Percentiles rank a stretch among this genome's conserved stretches.
Evolutionary conservation across 2,797 vertebrate genomes (phyloP).

Genomic region (Malacoraja senta): DNA sequence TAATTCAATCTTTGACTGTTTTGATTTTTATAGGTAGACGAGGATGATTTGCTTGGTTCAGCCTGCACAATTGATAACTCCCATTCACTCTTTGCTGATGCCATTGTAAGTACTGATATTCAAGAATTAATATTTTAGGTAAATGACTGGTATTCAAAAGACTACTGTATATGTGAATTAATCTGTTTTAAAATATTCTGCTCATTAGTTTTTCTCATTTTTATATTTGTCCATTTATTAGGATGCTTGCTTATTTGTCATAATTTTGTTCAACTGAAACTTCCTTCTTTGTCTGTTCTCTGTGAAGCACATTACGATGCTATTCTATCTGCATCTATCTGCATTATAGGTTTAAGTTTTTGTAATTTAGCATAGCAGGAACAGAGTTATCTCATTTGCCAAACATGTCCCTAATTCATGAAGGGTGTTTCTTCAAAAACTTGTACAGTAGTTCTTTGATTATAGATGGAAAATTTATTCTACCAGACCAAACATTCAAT

Average conservation of each 20-base stretch:
- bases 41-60: constrained; percentile 82
- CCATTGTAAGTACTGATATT: constrained; percentile 67
- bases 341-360: not conserved
- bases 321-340: not conserved
- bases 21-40: constrained; percentile 65
- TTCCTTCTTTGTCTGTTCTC: not conserved
- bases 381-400: not conserved
- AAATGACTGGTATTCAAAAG: not conserved
- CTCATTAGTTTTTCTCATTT: not conserved
- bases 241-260: not conserved
- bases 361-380: not conserved
- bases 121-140: not conserved
- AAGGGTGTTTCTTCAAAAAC: not conserved
- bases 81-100: constrained; percentile 78
- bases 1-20: not conserved
- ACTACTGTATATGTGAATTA: not conserved
- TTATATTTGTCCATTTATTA: not conserved
- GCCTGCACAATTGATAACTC: constrained; percentile 84
- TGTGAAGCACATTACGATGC: not conserved
- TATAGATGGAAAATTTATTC: not conserved
- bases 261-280: not conserved
- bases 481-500: not conserved
- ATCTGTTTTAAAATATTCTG: not conserved
- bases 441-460: not conserved
- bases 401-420: not conserved